phyloP scores from a whole-genome alignment of 2,888 invertebrate species.

The Caenorhabditis becei region DNA sequence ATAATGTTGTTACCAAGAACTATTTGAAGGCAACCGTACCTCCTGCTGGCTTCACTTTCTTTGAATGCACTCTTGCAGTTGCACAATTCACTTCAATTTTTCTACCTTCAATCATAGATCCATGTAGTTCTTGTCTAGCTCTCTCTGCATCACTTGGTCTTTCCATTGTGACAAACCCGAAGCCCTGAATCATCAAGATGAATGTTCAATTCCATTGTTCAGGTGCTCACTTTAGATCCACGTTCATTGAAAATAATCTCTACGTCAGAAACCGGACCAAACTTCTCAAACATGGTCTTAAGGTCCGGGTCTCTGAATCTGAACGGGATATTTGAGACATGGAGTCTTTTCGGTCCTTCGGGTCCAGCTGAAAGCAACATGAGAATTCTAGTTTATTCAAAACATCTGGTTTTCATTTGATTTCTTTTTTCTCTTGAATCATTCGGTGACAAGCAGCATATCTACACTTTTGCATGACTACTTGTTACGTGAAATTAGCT shows the following conservation, averaged over 20 bases:
- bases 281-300: slow-evolving; percentile 89
- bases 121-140: slow-evolving; percentile 99
- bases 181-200: slow-evolving; percentile 91
- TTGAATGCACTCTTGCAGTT: slow-evolving; percentile 98
- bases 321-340: slow-evolving; percentile 99
- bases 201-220: no score
- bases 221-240: slow-evolving; percentile 89
- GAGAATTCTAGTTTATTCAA: not conserved
- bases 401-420: not conserved
- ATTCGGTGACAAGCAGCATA: slow-evolving; percentile 47
- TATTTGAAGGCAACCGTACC: slow-evolving; percentile 37
- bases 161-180: slow-evolving; percentile 99
- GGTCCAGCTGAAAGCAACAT: slow-evolving; percentile 57
- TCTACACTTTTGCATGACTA: slow-evolving; percentile 48
- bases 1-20: no score
- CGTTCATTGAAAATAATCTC: slow-evolving; percentile 99
- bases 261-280: slow-evolving; percentile 98
- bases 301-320: slow-evolving; percentile 99
- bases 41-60: slow-evolving; percentile 87
- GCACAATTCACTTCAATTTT: slow-evolving; percentile 99
- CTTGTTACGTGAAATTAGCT: slow-evolving; percentile 52
- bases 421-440: slow-evolving; percentile 33
- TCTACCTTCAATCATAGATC: slow-evolving; percentile 99
- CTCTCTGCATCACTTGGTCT: slow-evolving; percentile 99
- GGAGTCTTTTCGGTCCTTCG: slow-evolving; percentile 87